These are phyloP conservation scores for Neoascia interrupta DNA, from an alignment of 2,888 invertebrate genomes.

Conservation along the genomic window DNA sequence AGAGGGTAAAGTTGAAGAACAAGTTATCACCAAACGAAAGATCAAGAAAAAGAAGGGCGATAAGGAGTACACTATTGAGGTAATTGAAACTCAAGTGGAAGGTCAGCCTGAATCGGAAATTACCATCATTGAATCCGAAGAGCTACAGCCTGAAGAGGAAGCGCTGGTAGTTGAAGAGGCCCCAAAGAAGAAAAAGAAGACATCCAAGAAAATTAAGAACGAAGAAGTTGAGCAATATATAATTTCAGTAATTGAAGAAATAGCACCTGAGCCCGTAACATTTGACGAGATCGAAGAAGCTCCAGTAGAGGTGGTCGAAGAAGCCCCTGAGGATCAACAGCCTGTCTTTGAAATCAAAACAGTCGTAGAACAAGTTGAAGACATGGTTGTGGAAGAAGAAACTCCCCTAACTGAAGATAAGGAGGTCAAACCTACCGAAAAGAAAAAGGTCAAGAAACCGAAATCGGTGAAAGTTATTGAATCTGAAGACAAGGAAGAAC, in stretches of 20 bases:
- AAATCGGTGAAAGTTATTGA: conserved; percentile 77
- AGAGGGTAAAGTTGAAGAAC: conserved; percentile 76
- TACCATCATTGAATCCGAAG: conserved; percentile 22
- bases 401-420: conserved; percentile 64
- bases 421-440: conserved; percentile 65
- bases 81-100: conserved; percentile 79
- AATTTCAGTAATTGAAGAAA: conserved; percentile 75
- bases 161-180: conserved; percentile 73
- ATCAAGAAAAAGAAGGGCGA: conserved; percentile 80
- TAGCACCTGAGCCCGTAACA: conserved; percentile 71
- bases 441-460: conserved; percentile 76
- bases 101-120: conserved; percentile 72
- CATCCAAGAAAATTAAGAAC: conserved; percentile 73
- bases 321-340: conserved; percentile 76
- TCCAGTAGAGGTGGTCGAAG: conserved; percentile 58
- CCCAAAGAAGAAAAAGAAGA: conserved; percentile 75
- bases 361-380: conserved; percentile 34
- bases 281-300: conserved; percentile 74
- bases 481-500: conserved; percentile 81
- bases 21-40: conserved; percentile 79
- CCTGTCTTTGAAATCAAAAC: conserved; percentile 73
- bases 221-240: conserved; percentile 75
- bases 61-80: conserved; percentile 80
- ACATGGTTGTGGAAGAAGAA: conserved; percentile 74
- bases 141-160: conserved; percentile 55